These are phyloP conservation scores for Aphelinus certus DNA, from an alignment of 1,140 invertebrate species.

Conservation along the genomic window DNA sequence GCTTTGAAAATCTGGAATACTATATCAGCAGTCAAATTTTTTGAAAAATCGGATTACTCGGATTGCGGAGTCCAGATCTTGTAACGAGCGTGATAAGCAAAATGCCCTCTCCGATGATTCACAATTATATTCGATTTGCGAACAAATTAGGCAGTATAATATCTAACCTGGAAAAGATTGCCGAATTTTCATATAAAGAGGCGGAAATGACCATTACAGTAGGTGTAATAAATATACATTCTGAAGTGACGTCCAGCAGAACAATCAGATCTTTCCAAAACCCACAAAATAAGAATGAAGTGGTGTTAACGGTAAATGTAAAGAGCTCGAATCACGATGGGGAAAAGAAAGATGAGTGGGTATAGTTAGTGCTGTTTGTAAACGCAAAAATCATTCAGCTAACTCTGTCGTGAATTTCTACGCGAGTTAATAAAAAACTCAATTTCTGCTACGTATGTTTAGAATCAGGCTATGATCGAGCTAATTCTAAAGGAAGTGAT, in stretches of 20 bases:
- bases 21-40: not conserved
- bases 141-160: not conserved
- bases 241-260: not conserved
- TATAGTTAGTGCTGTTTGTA: not conserved
- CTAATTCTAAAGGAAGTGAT: not conserved
- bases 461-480: not conserved
- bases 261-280: not conserved
- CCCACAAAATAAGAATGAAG: too few species aligned
- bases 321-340: not conserved
- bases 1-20: conserved; percentile 15
- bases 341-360: not conserved
- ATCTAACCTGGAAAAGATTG: not conserved
- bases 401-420: not conserved
- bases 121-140: conserved; percentile 19
- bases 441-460: conserved; percentile 2
- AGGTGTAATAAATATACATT: not conserved
- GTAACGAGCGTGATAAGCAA: not conserved
- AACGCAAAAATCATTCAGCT: not conserved
- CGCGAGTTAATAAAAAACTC: not conserved
- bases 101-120: not conserved
- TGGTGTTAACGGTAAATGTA: too few species aligned
- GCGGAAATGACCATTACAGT: not conserved
- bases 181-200: not conserved
- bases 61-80: conserved; percentile 7
- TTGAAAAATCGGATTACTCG: conserved; percentile 13